Base-by-base conservation (phyloP, 1,140 invertebrate genomes). In the Delia radicum region DNA sequence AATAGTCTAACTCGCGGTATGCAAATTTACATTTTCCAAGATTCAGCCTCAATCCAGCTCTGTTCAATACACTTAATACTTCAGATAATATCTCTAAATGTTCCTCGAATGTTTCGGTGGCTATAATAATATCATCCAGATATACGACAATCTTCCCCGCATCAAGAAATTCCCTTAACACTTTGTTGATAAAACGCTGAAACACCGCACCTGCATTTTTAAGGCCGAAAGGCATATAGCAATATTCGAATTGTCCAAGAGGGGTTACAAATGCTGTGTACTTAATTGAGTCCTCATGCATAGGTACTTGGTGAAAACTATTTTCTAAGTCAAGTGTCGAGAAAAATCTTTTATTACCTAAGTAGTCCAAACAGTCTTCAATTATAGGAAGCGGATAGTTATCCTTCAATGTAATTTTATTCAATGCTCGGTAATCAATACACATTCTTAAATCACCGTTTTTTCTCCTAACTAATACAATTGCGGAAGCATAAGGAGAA, bases 181-280 rank as follows among this genome's bases (percentile, higher is more conserved):
- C 79, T 2, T 69, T 76, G 46, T 84, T 82, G 18, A 88, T 86
- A 3, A 87, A 77, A 28, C 81, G 73, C 75, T 87, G 85, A 74
- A 89, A 88, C 3, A 83, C 79, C 6, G 80, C 75, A 0, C 87
- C 33, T 8, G 28, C 10, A 65, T 65, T 28, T n/a, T 27, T 31
- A 8, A 28, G 18, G 21, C 37, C 46, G 78, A 88, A 89, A n/a
- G 87, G 87, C 77, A 88, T 80, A 73, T 81, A 77, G 0, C 77
- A 71, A 74, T 80, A 89, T 76, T 88, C 87, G 75, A 88, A 89
- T 46, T 83, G 83, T 1, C 73, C 80, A 69, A 84, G 83, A 0
- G 81, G 83, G 0, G 86, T 87, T 6, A 87, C 81, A 69, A 87
- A 87, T 0, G 81, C 85, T 3, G 87, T 87, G 21, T 84, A 78